A percentile compares a stretch with the other conserved stretches of the same genome.
phyloP scores from a whole-genome alignment of 2,888 invertebrate species.

The Acleris literana region DNA sequence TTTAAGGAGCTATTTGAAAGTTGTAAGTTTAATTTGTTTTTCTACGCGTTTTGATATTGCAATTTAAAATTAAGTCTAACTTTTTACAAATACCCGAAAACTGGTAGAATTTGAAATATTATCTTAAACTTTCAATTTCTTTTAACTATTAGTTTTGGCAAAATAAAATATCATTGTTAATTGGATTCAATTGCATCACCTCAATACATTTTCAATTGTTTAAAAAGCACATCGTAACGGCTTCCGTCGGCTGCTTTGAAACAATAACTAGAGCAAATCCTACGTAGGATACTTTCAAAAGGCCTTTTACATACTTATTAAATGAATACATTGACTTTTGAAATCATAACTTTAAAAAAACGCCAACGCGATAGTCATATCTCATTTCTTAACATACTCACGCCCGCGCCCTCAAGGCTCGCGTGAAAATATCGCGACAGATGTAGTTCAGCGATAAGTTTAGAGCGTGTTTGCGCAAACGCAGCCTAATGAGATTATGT shows the following conservation, averaged over 20 bases:
- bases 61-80: too few species aligned
- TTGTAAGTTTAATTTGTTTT: too few species aligned
- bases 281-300: slow-evolving; percentile 6
- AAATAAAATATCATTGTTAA: neutral
- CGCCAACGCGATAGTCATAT: slow-evolving; percentile 27
- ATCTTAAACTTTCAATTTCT: too few species aligned
- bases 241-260: neutral
- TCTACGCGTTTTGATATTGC: too few species aligned
- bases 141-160: too few species aligned
- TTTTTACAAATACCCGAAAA: too few species aligned
- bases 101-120: too few species aligned
- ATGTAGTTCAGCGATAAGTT: slow-evolving; percentile 53
- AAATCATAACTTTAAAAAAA: slow-evolving; percentile 13
- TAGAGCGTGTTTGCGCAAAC: slow-evolving; percentile 33
- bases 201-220: neutral
- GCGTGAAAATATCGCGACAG: slow-evolving; percentile 51
- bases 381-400: slow-evolving; percentile 22
- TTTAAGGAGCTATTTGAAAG: too few species aligned
- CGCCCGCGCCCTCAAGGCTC: slow-evolving; percentile 39
- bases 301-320: neutral
- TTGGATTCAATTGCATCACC: neutral
- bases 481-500: slow-evolving; percentile 32
- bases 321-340: slow-evolving; percentile 11
- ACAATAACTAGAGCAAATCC: slow-evolving; percentile 10
- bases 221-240: neutral